Evolutionary conservation across 2,797 vertebrate species (phyloP).

Genomic region (Periophthalmus magnuspinnatus): DNA sequence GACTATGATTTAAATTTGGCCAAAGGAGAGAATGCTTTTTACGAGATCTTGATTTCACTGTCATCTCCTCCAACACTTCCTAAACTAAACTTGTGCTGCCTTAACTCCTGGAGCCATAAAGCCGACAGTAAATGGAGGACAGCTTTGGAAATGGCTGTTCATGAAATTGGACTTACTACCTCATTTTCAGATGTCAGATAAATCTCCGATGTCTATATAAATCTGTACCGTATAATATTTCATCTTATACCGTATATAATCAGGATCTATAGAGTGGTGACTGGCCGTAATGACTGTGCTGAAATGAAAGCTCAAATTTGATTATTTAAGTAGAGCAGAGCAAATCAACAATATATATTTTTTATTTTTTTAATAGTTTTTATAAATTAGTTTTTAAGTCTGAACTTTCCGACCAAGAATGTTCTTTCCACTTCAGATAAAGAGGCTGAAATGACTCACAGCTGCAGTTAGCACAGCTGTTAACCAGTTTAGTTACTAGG

Average conservation of each 20-base stretch:
- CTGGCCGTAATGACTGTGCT: background rate
- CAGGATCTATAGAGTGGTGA: background rate
- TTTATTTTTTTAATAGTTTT: background rate
- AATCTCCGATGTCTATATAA: constrained; percentile 1
- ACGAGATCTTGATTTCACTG: constrained; percentile 2
- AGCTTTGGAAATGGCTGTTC: constrained; percentile 6
- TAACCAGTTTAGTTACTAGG: too few species aligned
- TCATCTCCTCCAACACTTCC: background rate
- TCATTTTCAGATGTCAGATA: constrained; percentile 3
- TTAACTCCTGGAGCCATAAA: constrained; percentile 6
- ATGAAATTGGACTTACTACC: constrained; percentile 9
- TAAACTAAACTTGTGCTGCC: constrained; percentile 1
- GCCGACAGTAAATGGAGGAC: constrained; percentile 1
- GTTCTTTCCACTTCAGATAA: background rate
- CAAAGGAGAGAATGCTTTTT: background rate
- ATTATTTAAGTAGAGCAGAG: background rate
- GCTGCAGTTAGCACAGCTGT: too few species aligned
- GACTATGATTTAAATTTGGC: background rate
- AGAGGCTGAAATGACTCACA: background rate
- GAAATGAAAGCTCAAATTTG: background rate
- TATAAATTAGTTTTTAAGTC: background rate
- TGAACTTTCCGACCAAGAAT: background rate
- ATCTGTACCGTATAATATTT: background rate
- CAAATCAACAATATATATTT: background rate
- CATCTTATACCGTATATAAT: background rate